phyloP scores from a whole-genome alignment of 2,113 vertebrate species.

The Lasiurus borealis region DNA sequence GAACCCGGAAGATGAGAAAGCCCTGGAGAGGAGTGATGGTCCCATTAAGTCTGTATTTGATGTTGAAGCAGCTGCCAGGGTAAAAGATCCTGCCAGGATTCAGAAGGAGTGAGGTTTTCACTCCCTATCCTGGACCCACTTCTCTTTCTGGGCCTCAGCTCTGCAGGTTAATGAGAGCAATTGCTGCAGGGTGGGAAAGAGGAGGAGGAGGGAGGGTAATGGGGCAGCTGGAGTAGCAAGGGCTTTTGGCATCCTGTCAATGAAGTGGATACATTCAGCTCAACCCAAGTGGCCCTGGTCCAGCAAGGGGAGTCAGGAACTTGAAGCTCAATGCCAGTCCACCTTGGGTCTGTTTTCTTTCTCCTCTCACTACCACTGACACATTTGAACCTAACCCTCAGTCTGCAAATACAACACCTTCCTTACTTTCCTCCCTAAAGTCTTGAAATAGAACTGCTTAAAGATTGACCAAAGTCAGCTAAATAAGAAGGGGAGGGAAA shows the following conservation, averaged over 20 bases:
- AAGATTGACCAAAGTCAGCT: background rate
- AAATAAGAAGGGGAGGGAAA: background rate
- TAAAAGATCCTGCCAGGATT: background rate
- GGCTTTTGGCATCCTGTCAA: background rate
- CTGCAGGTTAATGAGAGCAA: background rate
- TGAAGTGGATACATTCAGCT: background rate
- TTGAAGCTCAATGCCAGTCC: background rate
- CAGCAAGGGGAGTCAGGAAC: background rate
- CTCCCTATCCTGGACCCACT: background rate
- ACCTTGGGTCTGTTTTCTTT: constrained; percentile 18
- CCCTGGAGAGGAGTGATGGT: background rate
- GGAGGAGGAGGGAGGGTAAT: background rate
- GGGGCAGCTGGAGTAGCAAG: background rate
- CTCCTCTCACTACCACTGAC: background rate
- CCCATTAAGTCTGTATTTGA: background rate
- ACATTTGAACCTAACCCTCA: background rate
- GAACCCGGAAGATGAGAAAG: background rate
- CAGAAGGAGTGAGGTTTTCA: background rate
- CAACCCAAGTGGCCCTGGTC: background rate
- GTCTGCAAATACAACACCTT: background rate
- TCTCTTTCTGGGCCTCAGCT: background rate
- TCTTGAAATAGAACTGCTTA: background rate
- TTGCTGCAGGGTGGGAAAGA: background rate
- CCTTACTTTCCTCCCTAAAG: background rate
- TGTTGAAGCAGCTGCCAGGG: background rate